Evolutionary conservation across 2,888 invertebrate species (phyloP).

Genomic region (Cyclophora albipunctata): DNA sequence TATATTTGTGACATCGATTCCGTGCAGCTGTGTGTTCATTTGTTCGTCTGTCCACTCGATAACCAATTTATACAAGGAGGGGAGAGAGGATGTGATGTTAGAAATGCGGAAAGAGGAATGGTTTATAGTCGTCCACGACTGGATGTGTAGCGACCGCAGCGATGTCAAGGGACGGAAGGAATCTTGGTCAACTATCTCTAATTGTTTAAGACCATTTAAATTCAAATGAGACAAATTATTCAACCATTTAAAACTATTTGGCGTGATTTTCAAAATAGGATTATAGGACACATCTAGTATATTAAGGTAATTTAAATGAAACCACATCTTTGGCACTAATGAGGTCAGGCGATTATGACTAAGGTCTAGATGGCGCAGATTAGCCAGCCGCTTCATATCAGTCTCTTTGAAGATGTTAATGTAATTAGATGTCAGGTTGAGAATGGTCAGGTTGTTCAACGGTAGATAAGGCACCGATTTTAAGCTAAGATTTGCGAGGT

Average conservation of each 20-base stretch:
- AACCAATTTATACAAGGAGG: slow-evolving; percentile 83
- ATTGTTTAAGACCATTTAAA: slow-evolving; percentile 81
- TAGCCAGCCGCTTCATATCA: slow-evolving; percentile 81
- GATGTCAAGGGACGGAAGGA: slow-evolving; percentile 83
- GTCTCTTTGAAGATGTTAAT: slow-evolving; percentile 82
- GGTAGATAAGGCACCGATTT: slow-evolving; percentile 85
- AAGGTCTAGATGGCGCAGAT: slow-evolving; percentile 83
- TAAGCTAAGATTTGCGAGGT: slow-evolving; percentile 85
- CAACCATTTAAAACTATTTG: slow-evolving; percentile 82
- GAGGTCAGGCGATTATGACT: slow-evolving; percentile 85
- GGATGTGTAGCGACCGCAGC: slow-evolving; percentile 80
- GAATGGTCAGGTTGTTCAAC: slow-evolving; percentile 83
- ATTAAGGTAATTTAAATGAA: slow-evolving; percentile 81
- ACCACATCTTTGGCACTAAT: slow-evolving; percentile 84
- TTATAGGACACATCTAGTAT: slow-evolving; percentile 87
- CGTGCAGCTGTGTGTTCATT: slow-evolving; percentile 84
- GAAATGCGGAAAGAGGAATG: slow-evolving; percentile 80
- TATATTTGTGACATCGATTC: slow-evolving; percentile 86
- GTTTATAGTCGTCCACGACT: slow-evolving; percentile 85
- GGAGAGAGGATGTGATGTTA: slow-evolving; percentile 81
- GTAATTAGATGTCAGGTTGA: slow-evolving; percentile 87
- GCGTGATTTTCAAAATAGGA: slow-evolving; percentile 83
- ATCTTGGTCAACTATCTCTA: slow-evolving; percentile 84
- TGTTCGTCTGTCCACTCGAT: slow-evolving; percentile 84
- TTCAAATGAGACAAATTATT: slow-evolving; percentile 83